phyloP scores from a whole-genome alignment of 2,113 vertebrate species.

The Myrmophylax atrothorax region DNA sequence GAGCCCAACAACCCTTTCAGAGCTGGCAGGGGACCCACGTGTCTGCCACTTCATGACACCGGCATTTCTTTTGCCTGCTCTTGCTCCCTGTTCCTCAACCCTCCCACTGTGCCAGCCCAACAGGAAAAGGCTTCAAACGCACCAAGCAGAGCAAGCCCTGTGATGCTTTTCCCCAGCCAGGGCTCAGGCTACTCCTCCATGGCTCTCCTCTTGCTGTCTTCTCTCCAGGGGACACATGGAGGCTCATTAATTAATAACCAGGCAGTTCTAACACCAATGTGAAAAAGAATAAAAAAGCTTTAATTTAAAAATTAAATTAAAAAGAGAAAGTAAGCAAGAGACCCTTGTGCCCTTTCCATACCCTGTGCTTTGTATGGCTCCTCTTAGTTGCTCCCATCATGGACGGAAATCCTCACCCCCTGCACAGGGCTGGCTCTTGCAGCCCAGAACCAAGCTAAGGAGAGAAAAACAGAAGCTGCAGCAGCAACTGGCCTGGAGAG shows the following conservation, averaged over 20 bases:
- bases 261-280: neutral
- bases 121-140: neutral
- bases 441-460: neutral
- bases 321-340: slow-evolving; percentile 63
- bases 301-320: slow-evolving; percentile 75
- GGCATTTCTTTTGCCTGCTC: neutral
- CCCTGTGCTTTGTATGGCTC: neutral
- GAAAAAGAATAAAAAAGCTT: slow-evolving; percentile 71
- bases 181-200: neutral
- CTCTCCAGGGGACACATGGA: fast-evolving
- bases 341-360: slow-evolving; percentile 21
- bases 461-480: neutral
- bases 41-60: fast-evolving
- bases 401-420: slow-evolving; percentile 29
- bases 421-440: neutral
- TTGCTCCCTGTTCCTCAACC: neutral
- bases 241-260: neutral
- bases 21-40: fast-evolving
- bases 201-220: neutral
- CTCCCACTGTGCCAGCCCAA: neutral
- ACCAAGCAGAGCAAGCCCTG: neutral
- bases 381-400: neutral
- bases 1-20: neutral
- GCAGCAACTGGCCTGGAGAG: slow-evolving; percentile 24
- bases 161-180: neutral